These are phyloP conservation scores for Picus viridis DNA, from an alignment of 2,797 vertebrate genomes.

Conservation along the genomic window DNA sequence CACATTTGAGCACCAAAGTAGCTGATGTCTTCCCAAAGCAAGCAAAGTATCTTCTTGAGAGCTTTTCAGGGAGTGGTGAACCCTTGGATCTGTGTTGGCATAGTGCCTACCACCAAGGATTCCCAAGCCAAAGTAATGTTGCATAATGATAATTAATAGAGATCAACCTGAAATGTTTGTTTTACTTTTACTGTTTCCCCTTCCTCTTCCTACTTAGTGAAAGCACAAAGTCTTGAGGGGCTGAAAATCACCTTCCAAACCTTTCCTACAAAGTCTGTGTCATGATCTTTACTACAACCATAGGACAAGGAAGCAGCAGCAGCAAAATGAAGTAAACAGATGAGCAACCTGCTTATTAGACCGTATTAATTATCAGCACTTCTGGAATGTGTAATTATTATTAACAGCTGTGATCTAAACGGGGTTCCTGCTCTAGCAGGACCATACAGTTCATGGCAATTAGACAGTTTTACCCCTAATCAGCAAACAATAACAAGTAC, in stretches of 20 bases:
- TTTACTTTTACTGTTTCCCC: background rate
- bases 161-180: background rate
- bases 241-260: background rate
- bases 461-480: background rate
- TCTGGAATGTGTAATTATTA: too few relatives aligned
- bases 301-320: background rate
- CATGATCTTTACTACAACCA: background rate
- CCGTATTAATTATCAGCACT: background rate
- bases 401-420: background rate
- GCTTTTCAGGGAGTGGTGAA: too few relatives aligned
- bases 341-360: background rate
- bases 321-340: background rate
- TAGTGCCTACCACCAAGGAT: background rate
- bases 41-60: too few relatives aligned
- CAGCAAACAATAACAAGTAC: background rate
- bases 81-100: too few relatives aligned
- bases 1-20: too few relatives aligned
- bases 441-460: background rate
- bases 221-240: background rate
- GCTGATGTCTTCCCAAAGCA: too few relatives aligned
- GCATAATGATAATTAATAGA: background rate
- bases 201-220: background rate
- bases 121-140: background rate
- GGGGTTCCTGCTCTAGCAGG: background rate
- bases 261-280: background rate